Percentiles rank a stretch among this genome's conserved stretches.
These are phyloP conservation scores for Meriones unguiculatus DNA, from an alignment of 2,113 vertebrate genomes.

Conservation along the genomic window DNA sequence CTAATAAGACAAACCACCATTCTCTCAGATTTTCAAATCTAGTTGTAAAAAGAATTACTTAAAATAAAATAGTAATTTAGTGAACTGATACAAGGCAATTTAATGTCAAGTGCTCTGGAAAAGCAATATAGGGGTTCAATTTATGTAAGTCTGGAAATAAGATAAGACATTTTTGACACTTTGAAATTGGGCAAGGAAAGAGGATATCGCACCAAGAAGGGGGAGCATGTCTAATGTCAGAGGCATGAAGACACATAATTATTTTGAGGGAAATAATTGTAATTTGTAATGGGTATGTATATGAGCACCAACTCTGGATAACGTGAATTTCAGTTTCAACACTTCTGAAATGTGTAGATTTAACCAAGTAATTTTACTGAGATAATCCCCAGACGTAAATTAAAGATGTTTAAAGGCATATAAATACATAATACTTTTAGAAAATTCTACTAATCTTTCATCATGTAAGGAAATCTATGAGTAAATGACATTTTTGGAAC, in stretches of 20 bases:
- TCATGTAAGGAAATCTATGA: not conserved
- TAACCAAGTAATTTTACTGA: not conserved
- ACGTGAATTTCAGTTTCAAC: not conserved
- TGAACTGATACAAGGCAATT: not conserved
- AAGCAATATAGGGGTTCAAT: not conserved
- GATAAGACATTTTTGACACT: not conserved
- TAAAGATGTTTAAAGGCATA: not conserved
- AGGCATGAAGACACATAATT: not conserved
- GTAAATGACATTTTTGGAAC: not conserved
- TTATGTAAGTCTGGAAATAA: not conserved
- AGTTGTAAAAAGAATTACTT: not conserved
- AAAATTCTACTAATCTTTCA: not conserved
- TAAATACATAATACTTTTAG: not conserved
- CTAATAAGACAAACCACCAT: not conserved
- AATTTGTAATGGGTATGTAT: not conserved
- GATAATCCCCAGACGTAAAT: not conserved
- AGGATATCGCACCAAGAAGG: not conserved
- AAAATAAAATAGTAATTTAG: not conserved
- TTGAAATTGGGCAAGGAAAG: not conserved
- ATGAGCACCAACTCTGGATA: not conserved
- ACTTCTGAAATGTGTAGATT: not conserved
- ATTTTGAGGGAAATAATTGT: not conserved
- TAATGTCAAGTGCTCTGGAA: not conserved
- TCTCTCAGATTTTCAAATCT: not conserved
- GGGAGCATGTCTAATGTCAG: not conserved